A percentile compares a stretch with the other conserved stretches of the same genome.
These are phyloP conservation scores for Cyanoramphus novaezelandiae DNA, from an alignment of 2,113 vertebrate species.

Conservation along the genomic window DNA sequence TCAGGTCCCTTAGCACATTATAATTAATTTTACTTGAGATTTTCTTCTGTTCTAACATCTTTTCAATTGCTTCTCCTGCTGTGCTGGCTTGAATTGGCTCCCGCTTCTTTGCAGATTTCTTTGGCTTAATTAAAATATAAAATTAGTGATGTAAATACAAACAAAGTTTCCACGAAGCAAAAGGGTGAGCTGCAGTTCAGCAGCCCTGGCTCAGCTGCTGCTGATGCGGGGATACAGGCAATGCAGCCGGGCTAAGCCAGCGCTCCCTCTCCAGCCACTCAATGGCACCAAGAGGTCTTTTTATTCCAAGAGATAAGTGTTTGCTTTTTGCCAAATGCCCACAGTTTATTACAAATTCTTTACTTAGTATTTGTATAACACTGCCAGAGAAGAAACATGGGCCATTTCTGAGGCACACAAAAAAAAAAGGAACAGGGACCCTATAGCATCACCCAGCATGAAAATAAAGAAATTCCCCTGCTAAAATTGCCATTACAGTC, in stretches of 20 bases:
- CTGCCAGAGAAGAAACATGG: not conserved
- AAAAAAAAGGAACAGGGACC: not conserved
- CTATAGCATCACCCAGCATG: not conserved
- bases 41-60: constrained; percentile 96
- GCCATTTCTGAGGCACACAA: not conserved
- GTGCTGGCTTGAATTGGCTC: constrained; percentile 88
- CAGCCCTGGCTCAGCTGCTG: constrained; percentile 17
- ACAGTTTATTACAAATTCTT: not conserved
- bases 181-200: not conserved
- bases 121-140: constrained; percentile 76
- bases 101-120: constrained; percentile 76
- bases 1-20: constrained; percentile 91
- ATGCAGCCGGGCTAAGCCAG: not conserved
- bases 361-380: not conserved
- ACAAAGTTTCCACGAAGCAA: constrained; percentile 36
- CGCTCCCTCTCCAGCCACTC: not conserved
- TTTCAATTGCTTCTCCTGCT: constrained; percentile 94
- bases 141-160: constrained; percentile 43
- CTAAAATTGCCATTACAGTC: not conserved
- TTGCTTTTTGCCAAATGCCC: not conserved
- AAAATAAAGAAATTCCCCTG: not conserved
- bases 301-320: not conserved
- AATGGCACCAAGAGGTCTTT: not conserved
- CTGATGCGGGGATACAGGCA: not conserved
- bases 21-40: constrained; percentile 99